Base-by-base conservation (phyloP, 2,113 vertebrate genomes). In the Heteronetta atricapilla region DNA sequence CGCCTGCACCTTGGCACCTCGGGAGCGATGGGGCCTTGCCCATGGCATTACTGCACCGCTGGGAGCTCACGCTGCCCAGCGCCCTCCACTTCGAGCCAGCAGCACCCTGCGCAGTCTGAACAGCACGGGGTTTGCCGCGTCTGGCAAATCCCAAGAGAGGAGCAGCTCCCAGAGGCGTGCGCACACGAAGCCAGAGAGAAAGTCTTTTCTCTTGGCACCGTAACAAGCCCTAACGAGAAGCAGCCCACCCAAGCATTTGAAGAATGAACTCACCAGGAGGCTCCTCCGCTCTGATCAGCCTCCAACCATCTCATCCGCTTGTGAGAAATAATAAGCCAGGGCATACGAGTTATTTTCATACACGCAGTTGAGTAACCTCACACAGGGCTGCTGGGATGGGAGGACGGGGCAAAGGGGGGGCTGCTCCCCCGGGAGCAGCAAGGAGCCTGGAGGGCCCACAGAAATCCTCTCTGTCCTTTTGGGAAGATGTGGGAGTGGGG, bases 261-360 rank as follows among this genome's bases (percentile, higher is more conserved):
- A 96, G 94, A 94, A 93, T 68, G 52, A 89, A 90, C 80, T 94
- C 91, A 88, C 88, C 89, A 93, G 94, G 94, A 90, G 85, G 56
- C 29, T 86, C 40, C 74, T 89, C 85, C 40, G 82, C 93, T 96
- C 94, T 95, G 87, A 95, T 96, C 95, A 2, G 94, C 73, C 72
- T 96, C 93, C 94, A 97, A 56, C 63, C 82, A 66, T 89, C 91
- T 95, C 91, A 93, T 94, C 96, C 34, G 13, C 89, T 83, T 59
- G 82, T 80, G 89, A 95, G 93, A 91, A 96, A 93, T 83, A 95
- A 95, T 77, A 95, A 96, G 94, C 89, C 74, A 60, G 90, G 84
- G 82, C 84, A 67, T 13, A 72, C 0, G 0, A 88, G 93, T 86
- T 88, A 56, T 86, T 96, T 94, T 95, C 82, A 66, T 89, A 63